Conservation (phyloP, 2,113 vertebrate species). For the Eulacestoma nigropectus region DNA sequence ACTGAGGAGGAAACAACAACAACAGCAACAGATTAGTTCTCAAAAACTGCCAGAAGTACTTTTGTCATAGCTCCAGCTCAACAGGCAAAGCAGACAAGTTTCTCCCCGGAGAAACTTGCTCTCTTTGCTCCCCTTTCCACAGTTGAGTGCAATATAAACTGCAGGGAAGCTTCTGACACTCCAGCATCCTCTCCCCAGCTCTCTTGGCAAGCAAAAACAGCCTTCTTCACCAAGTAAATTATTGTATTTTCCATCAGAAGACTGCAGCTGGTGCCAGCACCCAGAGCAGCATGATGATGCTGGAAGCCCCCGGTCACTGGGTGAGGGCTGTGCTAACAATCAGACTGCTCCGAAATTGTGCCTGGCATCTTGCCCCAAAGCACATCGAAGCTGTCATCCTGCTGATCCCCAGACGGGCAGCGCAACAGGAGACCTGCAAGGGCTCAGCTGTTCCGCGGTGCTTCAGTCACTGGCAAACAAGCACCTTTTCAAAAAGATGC, state of each 20-base stretch:
- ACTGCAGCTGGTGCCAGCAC: background rate
- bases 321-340: background rate
- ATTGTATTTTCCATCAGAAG: background rate
- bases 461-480: background rate
- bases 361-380: background rate
- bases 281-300: background rate
- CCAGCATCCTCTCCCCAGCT: background rate
- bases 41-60: background rate
- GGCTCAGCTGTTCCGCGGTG: fast-evolving
- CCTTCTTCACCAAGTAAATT: background rate
- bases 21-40: background rate
- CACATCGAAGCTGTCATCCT: background rate
- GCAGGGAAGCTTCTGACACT: background rate
- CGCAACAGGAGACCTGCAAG: background rate
- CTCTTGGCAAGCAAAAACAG: too few species aligned
- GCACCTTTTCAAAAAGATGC: background rate
- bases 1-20: background rate
- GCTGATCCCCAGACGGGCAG: background rate
- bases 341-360: too few species aligned
- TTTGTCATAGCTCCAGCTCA: background rate
- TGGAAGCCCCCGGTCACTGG: background rate
- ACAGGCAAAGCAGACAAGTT: background rate
- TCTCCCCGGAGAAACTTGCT: background rate
- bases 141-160: fast-evolving
- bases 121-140: background rate